These are phyloP conservation scores for Epistrophella euchroma DNA, from an alignment of 2,888 invertebrate species.

Conservation along the genomic window DNA sequence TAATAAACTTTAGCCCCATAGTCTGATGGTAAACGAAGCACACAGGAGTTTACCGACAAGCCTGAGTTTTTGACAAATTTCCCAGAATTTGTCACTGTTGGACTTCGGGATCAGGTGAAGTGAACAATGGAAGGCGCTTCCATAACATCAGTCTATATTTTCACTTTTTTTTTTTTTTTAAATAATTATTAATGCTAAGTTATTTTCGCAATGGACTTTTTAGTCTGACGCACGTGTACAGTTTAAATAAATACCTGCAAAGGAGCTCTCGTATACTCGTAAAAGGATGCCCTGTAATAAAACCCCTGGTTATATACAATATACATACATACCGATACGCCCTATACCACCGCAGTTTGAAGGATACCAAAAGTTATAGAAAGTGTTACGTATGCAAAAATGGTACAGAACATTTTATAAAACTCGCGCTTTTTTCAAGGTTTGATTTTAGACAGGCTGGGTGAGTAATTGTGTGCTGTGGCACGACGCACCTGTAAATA, in stretches of 20 bases:
- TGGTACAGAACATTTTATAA: not conserved
- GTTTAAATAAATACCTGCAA: slow-evolving; percentile 34
- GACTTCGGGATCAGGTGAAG: slow-evolving; percentile 53
- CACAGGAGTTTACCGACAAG: slow-evolving; percentile 20
- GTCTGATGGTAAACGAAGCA: slow-evolving; percentile 20
- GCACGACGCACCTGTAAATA: slow-evolving; percentile 16
- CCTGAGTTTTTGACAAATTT: slow-evolving; percentile 59
- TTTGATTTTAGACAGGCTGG: slow-evolving; percentile 20
- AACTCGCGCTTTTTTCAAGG: slow-evolving; percentile 14
- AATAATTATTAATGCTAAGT: slow-evolving; percentile 43
- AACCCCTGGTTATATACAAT: not conserved
- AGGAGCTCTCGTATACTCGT: not conserved
- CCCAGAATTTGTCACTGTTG: slow-evolving; percentile 66
- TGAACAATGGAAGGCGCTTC: not conserved
- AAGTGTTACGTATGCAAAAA: slow-evolving; percentile 29
- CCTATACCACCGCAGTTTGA: not conserved
- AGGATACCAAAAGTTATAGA: slow-evolving; percentile 21
- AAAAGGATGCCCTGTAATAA: slow-evolving; percentile 27
- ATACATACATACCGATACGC: not conserved
- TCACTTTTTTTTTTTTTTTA: slow-evolving; percentile 16
- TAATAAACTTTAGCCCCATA: slow-evolving; percentile 56
- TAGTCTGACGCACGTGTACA: slow-evolving; percentile 18
- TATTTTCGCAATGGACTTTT: slow-evolving; percentile 36
- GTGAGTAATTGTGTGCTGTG: slow-evolving; percentile 55
- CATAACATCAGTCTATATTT: slow-evolving; percentile 1